Conservation (phyloP, 2,113 vertebrate genomes). For the Monopterus albus region DNA sequence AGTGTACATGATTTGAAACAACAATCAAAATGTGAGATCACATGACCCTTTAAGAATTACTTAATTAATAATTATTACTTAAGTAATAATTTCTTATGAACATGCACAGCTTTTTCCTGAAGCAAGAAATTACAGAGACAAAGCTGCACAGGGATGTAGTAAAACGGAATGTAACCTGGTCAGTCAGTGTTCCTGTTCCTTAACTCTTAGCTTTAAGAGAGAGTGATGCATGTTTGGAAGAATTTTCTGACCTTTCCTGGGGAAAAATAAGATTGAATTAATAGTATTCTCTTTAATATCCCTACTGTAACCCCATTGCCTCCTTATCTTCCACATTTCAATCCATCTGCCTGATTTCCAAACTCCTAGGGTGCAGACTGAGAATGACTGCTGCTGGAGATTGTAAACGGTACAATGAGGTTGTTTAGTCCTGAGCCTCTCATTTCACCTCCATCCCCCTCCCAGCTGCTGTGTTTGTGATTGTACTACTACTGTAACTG, state of each 20-base stretch:
- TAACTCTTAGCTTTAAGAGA: neutral
- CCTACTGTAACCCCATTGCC: neutral
- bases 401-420: conserved; percentile 29
- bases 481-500: conserved; percentile 66
- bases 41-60: neutral
- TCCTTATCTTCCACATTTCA: neutral
- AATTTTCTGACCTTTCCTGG: neutral
- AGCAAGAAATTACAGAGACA: neutral
- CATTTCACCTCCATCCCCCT: neutral
- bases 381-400: conserved; percentile 21
- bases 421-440: neutral
- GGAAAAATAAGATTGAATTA: neutral
- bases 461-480: conserved; percentile 45
- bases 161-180: neutral
- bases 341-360: neutral
- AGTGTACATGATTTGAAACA: neutral
- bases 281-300: conserved; percentile 16
- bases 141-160: neutral
- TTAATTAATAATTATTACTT: no score
- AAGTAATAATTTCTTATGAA: no score
- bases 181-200: neutral
- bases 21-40: no score
- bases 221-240: neutral
- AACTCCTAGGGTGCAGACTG: conserved; percentile 18
- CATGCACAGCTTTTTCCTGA: neutral